A percentile compares a stretch with the other conserved stretches of the same genome.
phyloP scores from a whole-genome alignment of 2,113 vertebrate species.

The Colossoma macropomum region DNA sequence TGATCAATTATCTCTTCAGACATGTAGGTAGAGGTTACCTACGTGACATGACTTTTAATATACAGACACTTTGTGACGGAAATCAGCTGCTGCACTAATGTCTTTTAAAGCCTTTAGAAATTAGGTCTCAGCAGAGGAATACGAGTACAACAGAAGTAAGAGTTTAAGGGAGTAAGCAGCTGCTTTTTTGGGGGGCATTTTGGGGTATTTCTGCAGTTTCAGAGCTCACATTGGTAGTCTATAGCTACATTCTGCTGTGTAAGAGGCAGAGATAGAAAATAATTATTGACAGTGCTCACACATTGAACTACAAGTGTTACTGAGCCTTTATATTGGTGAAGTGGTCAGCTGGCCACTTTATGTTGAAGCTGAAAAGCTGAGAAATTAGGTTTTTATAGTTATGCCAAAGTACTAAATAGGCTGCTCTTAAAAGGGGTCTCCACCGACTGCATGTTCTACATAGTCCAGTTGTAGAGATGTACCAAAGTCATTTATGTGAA shows the following conservation, averaged over 20 bases:
- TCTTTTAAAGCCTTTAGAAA: conserved; percentile 19
- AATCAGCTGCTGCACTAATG: conserved; percentile 22
- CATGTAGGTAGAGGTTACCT: background rate
- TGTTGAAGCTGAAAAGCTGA: background rate
- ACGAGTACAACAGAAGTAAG: conserved; percentile 15
- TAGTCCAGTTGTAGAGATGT: too few species aligned
- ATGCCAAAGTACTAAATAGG: background rate
- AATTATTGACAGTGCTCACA: background rate
- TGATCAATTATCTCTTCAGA: background rate
- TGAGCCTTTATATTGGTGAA: background rate
- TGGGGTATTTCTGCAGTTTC: background rate
- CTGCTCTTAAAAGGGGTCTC: background rate
- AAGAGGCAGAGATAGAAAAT: conserved; percentile 13
- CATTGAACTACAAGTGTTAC: background rate
- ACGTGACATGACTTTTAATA: conserved; percentile 18
- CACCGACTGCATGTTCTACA: too few species aligned
- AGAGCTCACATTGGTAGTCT: background rate
- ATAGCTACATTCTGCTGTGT: background rate
- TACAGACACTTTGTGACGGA: conserved; percentile 20
- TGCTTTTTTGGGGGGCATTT: conserved; percentile 30
- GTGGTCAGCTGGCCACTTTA: background rate
- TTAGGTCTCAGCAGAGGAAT: conserved; percentile 1
- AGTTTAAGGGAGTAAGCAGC: conserved; percentile 16
- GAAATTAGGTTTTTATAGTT: background rate
- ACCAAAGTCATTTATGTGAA: background rate